These are phyloP conservation scores for Mormyrus lacerda DNA, from an alignment of 2,113 vertebrate species.

Conservation along the genomic window DNA sequence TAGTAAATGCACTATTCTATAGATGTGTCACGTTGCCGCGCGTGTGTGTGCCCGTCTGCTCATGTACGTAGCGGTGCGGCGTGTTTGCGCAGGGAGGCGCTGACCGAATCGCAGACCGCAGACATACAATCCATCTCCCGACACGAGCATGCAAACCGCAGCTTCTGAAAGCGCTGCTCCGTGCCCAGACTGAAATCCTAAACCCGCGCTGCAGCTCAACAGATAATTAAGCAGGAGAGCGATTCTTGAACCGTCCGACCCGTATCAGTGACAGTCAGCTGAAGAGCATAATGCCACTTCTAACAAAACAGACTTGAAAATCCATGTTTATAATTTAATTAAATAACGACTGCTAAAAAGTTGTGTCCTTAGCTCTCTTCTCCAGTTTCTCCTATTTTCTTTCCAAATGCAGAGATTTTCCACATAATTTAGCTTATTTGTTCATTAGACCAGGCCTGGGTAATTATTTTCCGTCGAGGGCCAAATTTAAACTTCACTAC, in stretches of 20 bases:
- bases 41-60: neutral
- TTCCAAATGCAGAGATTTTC: neutral
- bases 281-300: neutral
- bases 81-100: neutral
- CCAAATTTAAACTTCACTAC: neutral
- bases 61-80: neutral
- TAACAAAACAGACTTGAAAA: neutral
- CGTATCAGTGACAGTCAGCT: neutral
- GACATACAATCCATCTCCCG: neutral
- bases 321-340: neutral
- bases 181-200: slow-evolving; percentile 2
- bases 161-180: neutral
- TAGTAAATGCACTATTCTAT: neutral
- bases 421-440: neutral
- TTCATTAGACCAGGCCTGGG: neutral
- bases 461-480: neutral
- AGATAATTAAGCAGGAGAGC: slow-evolving; percentile 1
- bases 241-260: neutral
- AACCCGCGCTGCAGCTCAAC: neutral
- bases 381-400: neutral
- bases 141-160: neutral
- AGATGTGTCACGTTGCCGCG: neutral
- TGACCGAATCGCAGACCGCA: slow-evolving; percentile 6
- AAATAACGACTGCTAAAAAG: neutral
- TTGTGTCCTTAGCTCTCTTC: neutral